These are phyloP conservation scores for Oscheius sp. DNA, from an alignment of 2,888 invertebrate species.

Conservation along the genomic window DNA sequence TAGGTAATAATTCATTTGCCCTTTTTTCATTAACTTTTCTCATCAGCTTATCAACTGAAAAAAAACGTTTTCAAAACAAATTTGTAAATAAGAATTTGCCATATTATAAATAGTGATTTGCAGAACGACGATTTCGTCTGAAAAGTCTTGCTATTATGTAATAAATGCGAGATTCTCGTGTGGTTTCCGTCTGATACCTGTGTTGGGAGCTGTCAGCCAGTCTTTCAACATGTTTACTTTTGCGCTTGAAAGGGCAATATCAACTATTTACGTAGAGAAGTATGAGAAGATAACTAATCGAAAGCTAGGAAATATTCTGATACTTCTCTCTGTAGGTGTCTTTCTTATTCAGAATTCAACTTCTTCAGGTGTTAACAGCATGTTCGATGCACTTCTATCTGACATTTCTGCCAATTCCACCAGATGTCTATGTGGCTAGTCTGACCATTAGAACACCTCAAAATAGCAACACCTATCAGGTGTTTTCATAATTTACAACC, in stretches of 20 bases:
- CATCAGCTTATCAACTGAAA: neutral
- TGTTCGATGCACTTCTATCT: constrained; percentile 4
- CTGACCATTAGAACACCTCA: constrained; percentile 10
- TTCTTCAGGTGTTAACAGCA: neutral
- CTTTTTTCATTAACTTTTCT: neutral
- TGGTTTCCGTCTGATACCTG: constrained; percentile 4
- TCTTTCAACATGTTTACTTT: constrained; percentile 14
- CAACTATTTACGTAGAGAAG: neutral
- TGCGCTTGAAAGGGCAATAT: constrained; percentile 7
- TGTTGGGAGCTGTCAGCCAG: constrained; percentile 7
- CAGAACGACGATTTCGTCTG: neutral
- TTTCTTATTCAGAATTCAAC: neutral
- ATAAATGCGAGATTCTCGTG: constrained; percentile 18
- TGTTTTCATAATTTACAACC: neutral
- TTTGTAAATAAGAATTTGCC: neutral
- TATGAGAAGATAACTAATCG: neutral
- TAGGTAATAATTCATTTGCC: neutral
- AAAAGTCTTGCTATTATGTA: constrained; percentile 1
- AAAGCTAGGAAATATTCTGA: neutral
- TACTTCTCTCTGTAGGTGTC: neutral
- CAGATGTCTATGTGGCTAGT: constrained; percentile 7
- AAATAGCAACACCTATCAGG: constrained; percentile 11
- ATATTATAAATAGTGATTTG: neutral
- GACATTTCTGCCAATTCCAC: neutral
- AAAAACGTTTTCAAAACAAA: too few species aligned